phyloP scores from a whole-genome alignment of 1,140 invertebrate genomes.

The Argopecten irradians region DNA sequence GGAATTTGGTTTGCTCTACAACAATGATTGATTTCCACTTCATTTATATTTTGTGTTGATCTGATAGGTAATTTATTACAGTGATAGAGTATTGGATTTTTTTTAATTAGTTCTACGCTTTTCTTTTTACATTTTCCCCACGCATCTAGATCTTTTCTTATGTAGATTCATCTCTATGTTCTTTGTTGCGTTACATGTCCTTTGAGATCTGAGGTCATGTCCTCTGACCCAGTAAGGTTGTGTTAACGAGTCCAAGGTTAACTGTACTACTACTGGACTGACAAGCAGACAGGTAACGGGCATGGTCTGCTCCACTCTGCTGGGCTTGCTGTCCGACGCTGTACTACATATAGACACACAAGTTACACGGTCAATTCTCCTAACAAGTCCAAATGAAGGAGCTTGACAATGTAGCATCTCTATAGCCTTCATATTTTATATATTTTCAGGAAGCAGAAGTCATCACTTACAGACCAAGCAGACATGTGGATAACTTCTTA shows the following conservation, averaged over 20 bases:
- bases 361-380: not conserved
- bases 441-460: not conserved
- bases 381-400: not conserved
- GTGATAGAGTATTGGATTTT: not conserved
- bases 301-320: not conserved
- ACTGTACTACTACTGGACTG: not conserved
- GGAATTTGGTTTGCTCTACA: not conserved
- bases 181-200: not conserved
- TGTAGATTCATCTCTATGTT: not conserved
- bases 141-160: not conserved
- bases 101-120: too few species aligned
- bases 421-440: not conserved
- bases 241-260: not conserved
- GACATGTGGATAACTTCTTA: not conserved
- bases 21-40: not conserved
- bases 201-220: too few species aligned
- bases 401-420: not conserved
- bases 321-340: not conserved
- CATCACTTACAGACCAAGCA: not conserved
- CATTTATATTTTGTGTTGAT: not conserved
- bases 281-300: not conserved
- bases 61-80: not conserved
- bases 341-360: not conserved
- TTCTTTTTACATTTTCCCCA: too few species aligned
- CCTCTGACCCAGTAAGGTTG: not conserved